These are phyloP conservation scores for Romanogobio albipinnatus DNA, from an alignment of 2,113 vertebrate genomes.

Conservation along the genomic window DNA sequence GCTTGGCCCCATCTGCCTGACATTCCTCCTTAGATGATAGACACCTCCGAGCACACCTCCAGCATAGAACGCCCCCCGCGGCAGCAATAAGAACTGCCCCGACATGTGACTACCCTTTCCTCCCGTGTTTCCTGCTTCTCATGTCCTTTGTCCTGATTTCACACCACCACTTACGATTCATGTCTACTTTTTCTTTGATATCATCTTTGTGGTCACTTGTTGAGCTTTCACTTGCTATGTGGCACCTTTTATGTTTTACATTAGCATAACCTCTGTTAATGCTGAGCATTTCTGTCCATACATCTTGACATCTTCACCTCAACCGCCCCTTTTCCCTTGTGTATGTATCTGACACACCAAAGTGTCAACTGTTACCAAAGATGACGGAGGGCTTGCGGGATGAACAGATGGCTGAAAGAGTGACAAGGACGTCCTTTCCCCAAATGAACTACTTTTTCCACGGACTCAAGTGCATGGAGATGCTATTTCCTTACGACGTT, in stretches of 20 bases:
- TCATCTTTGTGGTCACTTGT: conserved; percentile 31
- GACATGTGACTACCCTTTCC: conserved; percentile 45
- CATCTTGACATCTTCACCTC: conserved; percentile 16
- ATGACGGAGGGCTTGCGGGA: conserved; percentile 74
- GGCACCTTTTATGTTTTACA: not conserved
- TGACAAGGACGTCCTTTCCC: conserved; percentile 4
- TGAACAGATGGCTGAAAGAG: conserved; percentile 57
- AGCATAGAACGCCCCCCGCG: conserved; percentile 56
- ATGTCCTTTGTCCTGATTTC: not conserved
- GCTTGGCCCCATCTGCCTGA: conserved; percentile 67
- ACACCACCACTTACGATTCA: not conserved
- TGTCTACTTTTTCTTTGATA: conserved; percentile 34
- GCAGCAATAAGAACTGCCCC: conserved; percentile 70
- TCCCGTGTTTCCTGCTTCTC: not conserved
- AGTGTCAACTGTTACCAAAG: conserved; percentile 83
- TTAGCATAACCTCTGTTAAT: conserved; percentile 11
- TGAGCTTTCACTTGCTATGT: conserved; percentile 38
- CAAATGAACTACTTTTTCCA: conserved; percentile 26
- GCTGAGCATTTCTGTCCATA: conserved; percentile 42
- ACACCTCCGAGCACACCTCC: conserved; percentile 25
- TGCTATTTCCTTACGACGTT: conserved; percentile 44
- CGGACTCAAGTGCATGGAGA: conserved; percentile 38
- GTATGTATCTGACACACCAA: conserved; percentile 73
- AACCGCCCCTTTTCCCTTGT: conserved; percentile 27
- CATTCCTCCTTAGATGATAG: conserved; percentile 77